Conservation (phyloP, 1,140 invertebrate genomes). For the Drosophila lowei region DNA sequence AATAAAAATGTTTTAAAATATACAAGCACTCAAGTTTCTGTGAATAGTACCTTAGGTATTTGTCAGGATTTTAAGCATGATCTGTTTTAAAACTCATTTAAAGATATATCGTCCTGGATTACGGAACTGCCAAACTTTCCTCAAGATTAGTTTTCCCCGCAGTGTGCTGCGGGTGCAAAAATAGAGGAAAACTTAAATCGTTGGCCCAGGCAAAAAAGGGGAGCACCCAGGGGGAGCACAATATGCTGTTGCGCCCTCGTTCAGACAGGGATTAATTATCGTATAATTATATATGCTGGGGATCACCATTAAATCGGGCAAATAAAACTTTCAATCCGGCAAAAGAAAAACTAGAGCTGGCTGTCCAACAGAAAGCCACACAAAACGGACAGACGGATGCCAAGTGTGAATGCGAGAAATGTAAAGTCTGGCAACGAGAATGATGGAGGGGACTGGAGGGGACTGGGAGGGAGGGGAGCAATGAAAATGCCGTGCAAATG, state of each 20-base stretch:
- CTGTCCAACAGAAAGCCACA: too few species aligned
- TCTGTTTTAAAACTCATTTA: too few species aligned
- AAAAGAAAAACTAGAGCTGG: conserved; percentile 1
- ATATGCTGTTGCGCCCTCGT: neutral
- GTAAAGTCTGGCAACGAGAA: too few species aligned
- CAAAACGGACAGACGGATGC: too few species aligned
- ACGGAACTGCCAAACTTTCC: too few species aligned
- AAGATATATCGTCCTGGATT: too few species aligned
- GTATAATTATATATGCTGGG: conserved; percentile 11
- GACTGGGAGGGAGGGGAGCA: conserved; percentile 1
- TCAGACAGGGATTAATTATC: conserved; percentile 21
- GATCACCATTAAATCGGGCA: conserved; percentile 32
- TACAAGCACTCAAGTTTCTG: neutral
- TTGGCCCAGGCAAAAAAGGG: conserved; percentile 37
- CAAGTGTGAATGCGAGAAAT: conserved; percentile 26
- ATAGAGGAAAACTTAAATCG: neutral
- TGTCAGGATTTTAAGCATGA: too few species aligned
- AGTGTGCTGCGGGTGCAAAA: neutral
- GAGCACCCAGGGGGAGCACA: neutral
- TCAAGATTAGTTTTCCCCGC: neutral
- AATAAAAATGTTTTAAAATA: neutral
- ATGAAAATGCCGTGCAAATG: conserved; percentile 46
- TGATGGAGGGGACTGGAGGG: neutral
- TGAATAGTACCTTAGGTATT: too few species aligned
- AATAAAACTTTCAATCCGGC: conserved; percentile 22